These are phyloP conservation scores for Oryzias melastigma DNA, from an alignment of 2,113 vertebrate species.

Conservation along the genomic window DNA sequence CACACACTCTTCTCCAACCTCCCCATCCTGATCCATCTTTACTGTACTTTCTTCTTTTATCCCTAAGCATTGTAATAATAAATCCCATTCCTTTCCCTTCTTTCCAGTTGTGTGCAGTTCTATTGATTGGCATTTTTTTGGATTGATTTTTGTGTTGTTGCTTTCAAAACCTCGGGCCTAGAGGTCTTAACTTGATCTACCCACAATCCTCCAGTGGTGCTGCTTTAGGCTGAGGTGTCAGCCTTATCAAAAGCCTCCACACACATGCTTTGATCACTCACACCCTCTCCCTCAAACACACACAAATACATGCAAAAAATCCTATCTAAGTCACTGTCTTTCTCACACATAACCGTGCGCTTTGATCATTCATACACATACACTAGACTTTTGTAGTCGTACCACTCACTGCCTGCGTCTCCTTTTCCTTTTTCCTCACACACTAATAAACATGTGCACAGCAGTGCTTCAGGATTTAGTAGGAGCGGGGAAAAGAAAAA, in stretches of 20 bases:
- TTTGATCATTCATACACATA: conserved; percentile 62
- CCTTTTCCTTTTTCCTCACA: conserved; percentile 22
- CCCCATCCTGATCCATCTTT: conserved; percentile 6
- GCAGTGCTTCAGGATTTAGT: conserved; percentile 4
- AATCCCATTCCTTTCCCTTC: conserved; percentile 32
- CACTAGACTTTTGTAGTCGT: conserved; percentile 40
- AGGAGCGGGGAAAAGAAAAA: background rate
- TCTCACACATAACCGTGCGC: conserved; percentile 38
- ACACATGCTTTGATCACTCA: conserved; percentile 65
- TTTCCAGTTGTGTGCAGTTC: conserved; percentile 14
- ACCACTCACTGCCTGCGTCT: conserved; percentile 23
- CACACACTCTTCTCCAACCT: conserved; percentile 25
- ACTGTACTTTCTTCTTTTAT: conserved; percentile 39
- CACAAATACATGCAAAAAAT: conserved; percentile 42
- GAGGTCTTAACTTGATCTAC: conserved; percentile 69
- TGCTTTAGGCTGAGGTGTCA: conserved; percentile 61
- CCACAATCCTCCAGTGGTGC: conserved; percentile 57
- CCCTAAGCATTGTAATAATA: conserved; percentile 51
- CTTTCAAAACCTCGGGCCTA: conserved; percentile 54
- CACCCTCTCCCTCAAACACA: conserved; percentile 28
- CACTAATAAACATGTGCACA: conserved; percentile 9
- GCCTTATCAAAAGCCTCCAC: conserved; percentile 59
- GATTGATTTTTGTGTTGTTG: conserved; percentile 57
- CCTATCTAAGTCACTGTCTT: conserved; percentile 44
- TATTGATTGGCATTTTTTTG: conserved; percentile 62